These are phyloP conservation scores for Ennomos erosarius DNA, from an alignment of 2,888 invertebrate species.

Conservation along the genomic window DNA sequence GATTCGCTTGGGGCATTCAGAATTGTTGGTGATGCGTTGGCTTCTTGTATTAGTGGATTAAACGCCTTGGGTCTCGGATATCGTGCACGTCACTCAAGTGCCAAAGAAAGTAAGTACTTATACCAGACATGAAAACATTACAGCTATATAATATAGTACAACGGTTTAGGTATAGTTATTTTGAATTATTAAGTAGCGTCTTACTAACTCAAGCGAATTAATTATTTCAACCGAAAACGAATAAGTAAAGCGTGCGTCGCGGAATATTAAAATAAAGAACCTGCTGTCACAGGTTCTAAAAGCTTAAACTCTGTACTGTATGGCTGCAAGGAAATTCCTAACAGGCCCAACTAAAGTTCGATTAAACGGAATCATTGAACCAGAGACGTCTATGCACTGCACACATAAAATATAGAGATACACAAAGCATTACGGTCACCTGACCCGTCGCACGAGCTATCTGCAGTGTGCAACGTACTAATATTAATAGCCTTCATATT, in stretches of 20 bases:
- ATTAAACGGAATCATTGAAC: constrained; percentile 30
- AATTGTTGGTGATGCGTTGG: constrained; percentile 38
- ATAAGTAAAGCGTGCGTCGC: too few species aligned
- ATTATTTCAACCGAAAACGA: too few species aligned
- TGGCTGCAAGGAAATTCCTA: neutral
- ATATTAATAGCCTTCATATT: constrained; percentile 79
- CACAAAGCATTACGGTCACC: constrained; percentile 64
- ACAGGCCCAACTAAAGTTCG: neutral
- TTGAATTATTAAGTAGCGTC: too few species aligned
- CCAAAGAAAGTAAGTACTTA: too few species aligned
- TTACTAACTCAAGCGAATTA: too few species aligned
- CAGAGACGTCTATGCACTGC: constrained; percentile 38
- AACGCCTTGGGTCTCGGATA: constrained; percentile 49
- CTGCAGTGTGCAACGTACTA: constrained; percentile 73
- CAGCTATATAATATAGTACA: too few species aligned
- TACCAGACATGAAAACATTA: too few species aligned
- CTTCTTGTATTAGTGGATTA: constrained; percentile 57
- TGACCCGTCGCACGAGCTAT: constrained; percentile 65
- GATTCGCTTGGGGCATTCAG: constrained; percentile 53
- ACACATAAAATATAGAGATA: constrained; percentile 38
- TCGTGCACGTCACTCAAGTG: constrained; percentile 48
- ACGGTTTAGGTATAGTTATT: too few species aligned
- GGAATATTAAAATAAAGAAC: too few species aligned
- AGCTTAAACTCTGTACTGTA: neutral
- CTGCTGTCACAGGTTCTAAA: neutral